phyloP scores from a whole-genome alignment of 2,888 invertebrate species.

The Spodoptera littoralis region DNA sequence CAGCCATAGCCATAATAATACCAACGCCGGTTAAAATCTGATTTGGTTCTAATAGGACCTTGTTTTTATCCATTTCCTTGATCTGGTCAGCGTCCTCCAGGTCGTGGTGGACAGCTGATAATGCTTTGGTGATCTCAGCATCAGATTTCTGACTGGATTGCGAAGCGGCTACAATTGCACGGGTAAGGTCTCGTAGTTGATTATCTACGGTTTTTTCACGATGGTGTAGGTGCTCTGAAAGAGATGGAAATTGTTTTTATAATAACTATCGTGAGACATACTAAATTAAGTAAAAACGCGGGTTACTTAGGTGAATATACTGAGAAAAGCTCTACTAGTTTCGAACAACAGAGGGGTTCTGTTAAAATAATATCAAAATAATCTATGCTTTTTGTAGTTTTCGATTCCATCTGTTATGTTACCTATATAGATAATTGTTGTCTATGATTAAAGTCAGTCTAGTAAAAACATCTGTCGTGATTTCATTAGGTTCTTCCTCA shows the following conservation, averaged over 20 bases:
- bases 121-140: constrained; percentile 76
- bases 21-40: constrained; percentile 80
- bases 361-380: too few relatives aligned
- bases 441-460: too few relatives aligned
- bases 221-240: constrained; percentile 80
- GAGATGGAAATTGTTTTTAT: background rate
- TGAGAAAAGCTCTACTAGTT: too few relatives aligned
- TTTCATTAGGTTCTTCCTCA: too few relatives aligned
- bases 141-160: constrained; percentile 80
- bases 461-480: too few relatives aligned
- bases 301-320: too few relatives aligned
- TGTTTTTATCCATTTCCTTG: constrained; percentile 56
- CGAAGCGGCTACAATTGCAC: constrained; percentile 74
- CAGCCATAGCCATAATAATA: constrained; percentile 72
- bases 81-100: constrained; percentile 75
- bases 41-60: constrained; percentile 70
- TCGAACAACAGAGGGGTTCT: too few relatives aligned
- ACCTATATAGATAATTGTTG: too few relatives aligned
- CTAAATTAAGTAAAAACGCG: too few relatives aligned
- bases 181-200: constrained; percentile 78
- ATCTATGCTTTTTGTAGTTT: too few relatives aligned
- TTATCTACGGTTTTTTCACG: constrained; percentile 75
- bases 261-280: too few relatives aligned
- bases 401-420: too few relatives aligned
- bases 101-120: constrained; percentile 80